A percentile compares a stretch with the other conserved stretches of the same genome.
phyloP scores from a whole-genome alignment of 2,113 vertebrate genomes.

The Arothron firmamentum region DNA sequence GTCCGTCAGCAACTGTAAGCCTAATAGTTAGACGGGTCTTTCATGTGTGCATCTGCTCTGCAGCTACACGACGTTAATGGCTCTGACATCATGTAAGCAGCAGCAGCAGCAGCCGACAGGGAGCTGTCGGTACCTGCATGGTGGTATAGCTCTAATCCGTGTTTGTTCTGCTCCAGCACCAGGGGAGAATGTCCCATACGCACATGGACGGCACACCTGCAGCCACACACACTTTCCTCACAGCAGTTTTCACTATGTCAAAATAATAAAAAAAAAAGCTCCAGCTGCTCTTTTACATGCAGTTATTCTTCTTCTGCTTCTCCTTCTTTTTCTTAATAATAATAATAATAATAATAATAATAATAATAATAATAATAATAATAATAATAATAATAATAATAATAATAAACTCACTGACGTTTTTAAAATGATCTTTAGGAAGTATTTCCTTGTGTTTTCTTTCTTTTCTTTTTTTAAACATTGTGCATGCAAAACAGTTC shows the following conservation, averaged over 20 bases:
- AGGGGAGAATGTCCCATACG: constrained; percentile 55
- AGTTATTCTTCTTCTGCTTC: too few relatives aligned
- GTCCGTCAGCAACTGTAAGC: constrained; percentile 51
- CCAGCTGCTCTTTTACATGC: too few relatives aligned
- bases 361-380: too few relatives aligned
- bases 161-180: constrained; percentile 72
- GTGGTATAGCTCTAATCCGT: constrained; percentile 67
- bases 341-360: too few relatives aligned
- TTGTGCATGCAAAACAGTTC: not conserved
- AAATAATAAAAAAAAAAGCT: not conserved
- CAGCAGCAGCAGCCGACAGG: constrained; percentile 55
- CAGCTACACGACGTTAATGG: constrained; percentile 68
- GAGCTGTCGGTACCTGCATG: constrained; percentile 70
- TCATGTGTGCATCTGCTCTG: constrained; percentile 61
- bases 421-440: not conserved
- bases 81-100: constrained; percentile 68
- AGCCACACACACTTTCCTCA: constrained; percentile 9
- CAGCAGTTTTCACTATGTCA: too few relatives aligned
- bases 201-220: constrained; percentile 53
- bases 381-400: too few relatives aligned
- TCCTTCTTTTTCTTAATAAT: too few relatives aligned
- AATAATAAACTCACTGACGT: not conserved
- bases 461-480: too few relatives aligned
- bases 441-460: too few relatives aligned
- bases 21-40: constrained; percentile 64